Evolutionary conservation across 2,888 invertebrate genomes (phyloP).

Genomic region (Seira sanloemensis): DNA sequence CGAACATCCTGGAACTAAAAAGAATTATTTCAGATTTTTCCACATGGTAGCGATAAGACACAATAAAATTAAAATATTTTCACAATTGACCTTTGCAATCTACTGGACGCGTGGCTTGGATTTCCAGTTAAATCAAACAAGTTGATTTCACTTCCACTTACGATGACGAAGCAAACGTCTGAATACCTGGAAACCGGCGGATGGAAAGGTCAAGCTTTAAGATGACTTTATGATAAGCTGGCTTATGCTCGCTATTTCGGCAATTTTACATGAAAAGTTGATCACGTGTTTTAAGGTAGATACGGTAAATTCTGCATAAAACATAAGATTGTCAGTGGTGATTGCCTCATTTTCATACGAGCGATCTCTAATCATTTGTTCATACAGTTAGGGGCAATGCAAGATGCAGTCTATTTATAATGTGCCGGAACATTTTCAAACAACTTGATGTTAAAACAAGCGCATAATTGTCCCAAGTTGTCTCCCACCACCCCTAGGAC

Average conservation of each 20-base stretch:
- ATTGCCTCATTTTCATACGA: too few relatives aligned
- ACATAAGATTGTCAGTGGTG: background rate
- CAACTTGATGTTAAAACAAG: background rate
- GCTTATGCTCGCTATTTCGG: background rate
- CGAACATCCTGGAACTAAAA: too few relatives aligned
- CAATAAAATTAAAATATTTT: too few relatives aligned
- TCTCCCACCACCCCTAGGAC: too few relatives aligned
- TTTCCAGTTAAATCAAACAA: background rate
- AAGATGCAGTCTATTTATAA: background rate
- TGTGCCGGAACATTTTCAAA: background rate
- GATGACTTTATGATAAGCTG: background rate
- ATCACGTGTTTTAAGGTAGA: background rate
- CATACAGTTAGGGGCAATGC: background rate
- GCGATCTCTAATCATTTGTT: too few relatives aligned
- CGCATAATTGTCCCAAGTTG: too few relatives aligned
- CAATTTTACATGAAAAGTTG: background rate
- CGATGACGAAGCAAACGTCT: background rate
- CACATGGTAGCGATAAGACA: too few relatives aligned
- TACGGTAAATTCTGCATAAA: background rate
- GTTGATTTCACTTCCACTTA: background rate
- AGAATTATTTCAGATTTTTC: too few relatives aligned
- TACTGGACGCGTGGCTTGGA: background rate
- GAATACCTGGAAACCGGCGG: background rate
- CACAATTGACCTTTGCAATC: too few relatives aligned
- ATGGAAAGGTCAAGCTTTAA: background rate